Conservation (phyloP, 2,797 vertebrate species). For the Danio tinwini region DNA sequence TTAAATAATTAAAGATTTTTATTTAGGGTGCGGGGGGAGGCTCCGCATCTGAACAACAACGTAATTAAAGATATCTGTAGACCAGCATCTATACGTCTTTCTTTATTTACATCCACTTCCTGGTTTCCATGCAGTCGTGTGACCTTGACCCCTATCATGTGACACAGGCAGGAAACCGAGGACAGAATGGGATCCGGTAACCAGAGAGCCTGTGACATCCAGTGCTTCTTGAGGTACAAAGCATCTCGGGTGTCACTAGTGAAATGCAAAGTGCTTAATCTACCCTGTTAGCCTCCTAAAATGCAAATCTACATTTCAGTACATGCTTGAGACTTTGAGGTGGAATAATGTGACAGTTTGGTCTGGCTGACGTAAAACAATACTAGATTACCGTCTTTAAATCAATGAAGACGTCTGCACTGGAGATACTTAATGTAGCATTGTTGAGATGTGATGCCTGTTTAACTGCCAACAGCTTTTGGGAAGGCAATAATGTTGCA, state of each 20-base stretch:
- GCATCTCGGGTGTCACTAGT: slow-evolving; percentile 71
- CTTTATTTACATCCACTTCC: slow-evolving; percentile 35
- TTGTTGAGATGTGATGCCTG: not conserved
- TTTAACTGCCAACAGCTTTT: not conserved
- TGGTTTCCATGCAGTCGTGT: slow-evolving; percentile 52
- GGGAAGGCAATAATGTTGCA: not conserved
- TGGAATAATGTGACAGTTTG: not conserved
- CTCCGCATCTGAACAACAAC: not conserved
- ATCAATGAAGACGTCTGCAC: not conserved
- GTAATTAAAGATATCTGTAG: slow-evolving; percentile 37
- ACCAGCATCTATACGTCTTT: slow-evolving; percentile 3
- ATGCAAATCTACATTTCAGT: slow-evolving; percentile 28
- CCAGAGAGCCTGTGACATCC: slow-evolving; percentile 61
- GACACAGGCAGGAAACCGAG: slow-evolving; percentile 48
- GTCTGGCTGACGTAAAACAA: not conserved
- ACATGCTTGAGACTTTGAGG: not conserved
- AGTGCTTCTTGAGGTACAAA: slow-evolving; percentile 61
- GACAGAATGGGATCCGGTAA: slow-evolving; percentile 73
- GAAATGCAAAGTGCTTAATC: slow-evolving; percentile 52
- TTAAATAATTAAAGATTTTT: slow-evolving; percentile 62
- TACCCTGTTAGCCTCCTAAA: slow-evolving; percentile 28
- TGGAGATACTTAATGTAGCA: not conserved
- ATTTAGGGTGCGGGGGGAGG: slow-evolving; percentile 42
- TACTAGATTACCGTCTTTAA: not conserved
- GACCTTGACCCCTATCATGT: slow-evolving; percentile 59